Evolutionary conservation across 2,888 invertebrate genomes (phyloP).

Genomic region (Pyrochroa serraticornis): DNA sequence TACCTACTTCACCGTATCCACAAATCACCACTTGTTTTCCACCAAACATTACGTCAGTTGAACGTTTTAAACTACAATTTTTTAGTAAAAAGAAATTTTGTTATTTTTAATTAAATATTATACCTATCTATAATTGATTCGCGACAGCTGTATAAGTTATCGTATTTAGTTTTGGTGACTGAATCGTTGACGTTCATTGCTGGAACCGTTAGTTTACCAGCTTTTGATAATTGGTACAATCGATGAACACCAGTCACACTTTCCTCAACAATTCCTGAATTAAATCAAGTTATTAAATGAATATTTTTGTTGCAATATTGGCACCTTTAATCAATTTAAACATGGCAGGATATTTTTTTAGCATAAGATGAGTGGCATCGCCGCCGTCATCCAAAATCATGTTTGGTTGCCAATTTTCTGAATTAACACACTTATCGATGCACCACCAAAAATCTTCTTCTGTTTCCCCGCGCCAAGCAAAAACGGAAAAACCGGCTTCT

Average conservation of each 20-base stretch:
- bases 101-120: no score
- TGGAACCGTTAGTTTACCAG: slow-evolving; percentile 90
- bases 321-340: slow-evolving; percentile 88
- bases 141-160: slow-evolving; percentile 95
- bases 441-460: slow-evolving; percentile 99
- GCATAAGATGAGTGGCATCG: slow-evolving; percentile 94
- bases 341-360: slow-evolving; percentile 92
- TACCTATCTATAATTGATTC: slow-evolving; percentile 88
- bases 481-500: slow-evolving; percentile 86
- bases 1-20: slow-evolving; percentile 97
- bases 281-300: slow-evolving; percentile 16
- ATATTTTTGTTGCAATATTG: background rate
- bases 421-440: slow-evolving; percentile 92
- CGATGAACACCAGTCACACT: slow-evolving; percentile 98
- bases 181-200: slow-evolving; percentile 99
- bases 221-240: slow-evolving; percentile 93
- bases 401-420: slow-evolving; percentile 95
- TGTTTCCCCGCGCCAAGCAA: slow-evolving; percentile 96
- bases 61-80: slow-evolving; percentile 69
- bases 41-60: slow-evolving; percentile 96
- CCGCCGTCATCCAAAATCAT: slow-evolving; percentile 98
- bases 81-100: background rate
- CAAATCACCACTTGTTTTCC: slow-evolving; percentile 96
- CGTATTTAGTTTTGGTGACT: slow-evolving; percentile 97
- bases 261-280: slow-evolving; percentile 91